These are phyloP conservation scores for Gymnoscopelus braueri DNA, from an alignment of 2,797 vertebrate species.

Conservation along the genomic window DNA sequence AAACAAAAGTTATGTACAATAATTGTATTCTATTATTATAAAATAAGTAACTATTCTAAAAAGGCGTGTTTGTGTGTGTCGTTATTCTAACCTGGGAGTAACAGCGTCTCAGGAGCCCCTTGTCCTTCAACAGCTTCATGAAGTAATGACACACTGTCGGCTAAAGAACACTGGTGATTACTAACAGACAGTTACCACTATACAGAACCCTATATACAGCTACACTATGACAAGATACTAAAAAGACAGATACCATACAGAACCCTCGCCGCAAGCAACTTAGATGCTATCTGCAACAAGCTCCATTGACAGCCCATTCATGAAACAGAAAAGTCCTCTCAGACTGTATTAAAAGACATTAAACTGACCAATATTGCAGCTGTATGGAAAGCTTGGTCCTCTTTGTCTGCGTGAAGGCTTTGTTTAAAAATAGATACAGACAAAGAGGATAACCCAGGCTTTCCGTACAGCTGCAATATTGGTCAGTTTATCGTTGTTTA, in stretches of 20 bases:
- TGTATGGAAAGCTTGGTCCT: too few species aligned
- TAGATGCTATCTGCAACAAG: background rate
- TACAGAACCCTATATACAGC: too few species aligned
- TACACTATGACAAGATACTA: too few species aligned
- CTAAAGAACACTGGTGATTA: constrained; percentile 63
- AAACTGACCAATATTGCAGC: too few species aligned
- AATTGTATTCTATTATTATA: background rate
- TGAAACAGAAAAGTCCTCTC: background rate
- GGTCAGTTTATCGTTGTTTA: too few species aligned
- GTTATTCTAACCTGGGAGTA: constrained; percentile 86
- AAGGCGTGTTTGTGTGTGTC: background rate
- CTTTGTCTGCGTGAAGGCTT: too few species aligned
- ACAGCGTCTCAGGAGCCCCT: constrained; percentile 86
- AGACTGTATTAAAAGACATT: too few species aligned
- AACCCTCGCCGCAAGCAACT: background rate
- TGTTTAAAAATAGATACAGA: too few species aligned
- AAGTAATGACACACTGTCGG: constrained; percentile 94
- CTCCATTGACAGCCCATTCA: background rate
- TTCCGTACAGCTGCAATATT: too few species aligned
- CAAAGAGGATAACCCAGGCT: too few species aligned
- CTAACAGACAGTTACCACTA: background rate
- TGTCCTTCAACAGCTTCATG: constrained; percentile 90
- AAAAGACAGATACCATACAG: background rate
- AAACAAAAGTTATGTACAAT: too few species aligned
- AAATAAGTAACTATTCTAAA: too few species aligned